phyloP scores from a whole-genome alignment of 2,113 vertebrate species.

The Desmodus rotundus region DNA sequence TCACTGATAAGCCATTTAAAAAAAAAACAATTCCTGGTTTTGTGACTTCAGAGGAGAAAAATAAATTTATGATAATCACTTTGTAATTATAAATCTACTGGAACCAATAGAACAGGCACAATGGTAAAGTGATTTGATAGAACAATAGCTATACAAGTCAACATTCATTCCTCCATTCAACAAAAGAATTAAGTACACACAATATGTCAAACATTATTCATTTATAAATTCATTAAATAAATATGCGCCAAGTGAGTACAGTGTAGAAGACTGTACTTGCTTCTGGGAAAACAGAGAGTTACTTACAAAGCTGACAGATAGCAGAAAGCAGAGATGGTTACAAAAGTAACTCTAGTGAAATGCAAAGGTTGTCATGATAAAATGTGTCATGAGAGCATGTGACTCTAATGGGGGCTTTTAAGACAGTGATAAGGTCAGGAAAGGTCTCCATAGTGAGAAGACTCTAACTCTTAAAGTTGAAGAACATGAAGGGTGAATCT shows the following conservation, averaged over 20 bases:
- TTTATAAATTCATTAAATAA: neutral
- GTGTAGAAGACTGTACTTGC: neutral
- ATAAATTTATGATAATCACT: neutral
- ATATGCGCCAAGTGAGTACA: neutral
- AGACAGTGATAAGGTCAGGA: neutral
- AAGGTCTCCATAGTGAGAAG: neutral
- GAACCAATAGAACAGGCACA: neutral
- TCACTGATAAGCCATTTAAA: neutral
- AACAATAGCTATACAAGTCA: neutral
- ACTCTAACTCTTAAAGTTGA: neutral
- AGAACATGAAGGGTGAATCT: neutral
- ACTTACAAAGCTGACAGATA: neutral
- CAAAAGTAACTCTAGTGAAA: neutral
- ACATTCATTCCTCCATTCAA: neutral
- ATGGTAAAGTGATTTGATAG: neutral
- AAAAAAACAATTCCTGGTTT: neutral
- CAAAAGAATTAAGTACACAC: neutral
- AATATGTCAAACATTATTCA: neutral
- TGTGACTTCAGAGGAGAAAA: neutral
- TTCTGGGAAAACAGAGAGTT: neutral
- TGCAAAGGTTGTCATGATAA: neutral
- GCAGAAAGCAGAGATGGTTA: neutral
- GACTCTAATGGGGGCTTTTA: neutral
- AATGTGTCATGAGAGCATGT: neutral
- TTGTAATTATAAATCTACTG: neutral